Base-by-base conservation (phyloP, 2,113 vertebrate species). In the Dipodomys spectabilis region DNA sequence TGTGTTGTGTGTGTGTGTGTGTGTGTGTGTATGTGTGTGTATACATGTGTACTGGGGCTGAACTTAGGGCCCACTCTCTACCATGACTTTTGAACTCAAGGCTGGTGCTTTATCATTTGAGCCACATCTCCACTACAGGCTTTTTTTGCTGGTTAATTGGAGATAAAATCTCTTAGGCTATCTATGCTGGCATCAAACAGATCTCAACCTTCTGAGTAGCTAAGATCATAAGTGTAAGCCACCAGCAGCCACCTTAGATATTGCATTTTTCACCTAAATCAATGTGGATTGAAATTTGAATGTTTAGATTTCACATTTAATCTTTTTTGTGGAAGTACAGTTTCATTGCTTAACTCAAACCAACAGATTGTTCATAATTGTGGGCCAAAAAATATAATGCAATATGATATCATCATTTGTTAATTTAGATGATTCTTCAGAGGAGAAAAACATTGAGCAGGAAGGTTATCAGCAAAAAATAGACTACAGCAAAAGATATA, bases 391-490 rank as follows among this genome's bases (percentile, higher is more conserved):
- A 30, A 71, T 78, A 49, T 74, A 32, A 39, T 80, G 5, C 78
- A 89, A 86, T 57, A n/a, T 71, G 53, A 79, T 83, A 82, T 28
- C 44, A 30, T 82, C 67, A 88, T 84, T 92, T 94, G 39, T 64
- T 69, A 82, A 23, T 93, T 95, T 9, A 68, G 25, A 82, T 89
- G n/a, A 74, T 77, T 92, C 73, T 93, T 72, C 45, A 71, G 39
- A 78, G 18, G 18, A 28, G 13, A 81, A 88, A 95, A 93, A 60
- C 39, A 69, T 57, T 93, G 81, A 90, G 16, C 82, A 82, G 87
- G 81, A 93, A 96, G 39, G 73, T 94, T 94, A 84, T 85, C 64
- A 93, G 62, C 64, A 95, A 93, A 49, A 94, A 96, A 90, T 93
- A 92, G 95, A 93, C 90, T 93, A 78, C 44, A 84, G 71, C 49